Percentiles rank a stretch among this genome's conserved stretches.
These are phyloP conservation scores for Typhlichthys subterraneus DNA, from an alignment of 2,797 vertebrate species.

Conservation along the genomic window DNA sequence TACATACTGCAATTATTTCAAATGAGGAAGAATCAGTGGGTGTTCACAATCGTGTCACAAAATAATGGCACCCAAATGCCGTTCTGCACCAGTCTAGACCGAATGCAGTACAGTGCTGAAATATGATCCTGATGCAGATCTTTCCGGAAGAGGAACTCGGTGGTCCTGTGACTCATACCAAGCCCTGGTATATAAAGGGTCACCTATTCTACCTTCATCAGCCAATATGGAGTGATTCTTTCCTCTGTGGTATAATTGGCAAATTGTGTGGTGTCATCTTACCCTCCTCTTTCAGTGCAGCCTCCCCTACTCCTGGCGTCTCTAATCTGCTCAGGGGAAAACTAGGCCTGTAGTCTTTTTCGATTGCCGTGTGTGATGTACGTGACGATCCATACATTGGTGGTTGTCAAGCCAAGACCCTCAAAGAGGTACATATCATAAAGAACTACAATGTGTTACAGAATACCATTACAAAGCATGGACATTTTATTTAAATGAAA, in stretches of 20 bases:
- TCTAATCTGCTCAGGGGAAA: conserved; percentile 40
- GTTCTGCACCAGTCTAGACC: conserved; percentile 14
- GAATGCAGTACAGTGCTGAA: conserved; percentile 9
- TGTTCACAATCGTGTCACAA: too few relatives aligned
- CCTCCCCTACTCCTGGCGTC: conserved; percentile 44
- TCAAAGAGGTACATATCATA: too few relatives aligned
- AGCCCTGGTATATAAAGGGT: conserved; percentile 32
- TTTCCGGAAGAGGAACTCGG: not conserved
- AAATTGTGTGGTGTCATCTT: conserved; percentile 68
- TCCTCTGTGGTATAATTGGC: conserved; percentile 68
- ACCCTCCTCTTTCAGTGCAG: conserved; percentile 68
- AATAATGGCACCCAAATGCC: not conserved
- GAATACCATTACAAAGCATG: too few relatives aligned
- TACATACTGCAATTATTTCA: too few relatives aligned
- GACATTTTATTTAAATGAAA: too few relatives aligned
- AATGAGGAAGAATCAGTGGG: too few relatives aligned
- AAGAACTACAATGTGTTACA: too few relatives aligned
- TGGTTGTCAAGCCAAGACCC: too few relatives aligned
- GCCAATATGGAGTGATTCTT: conserved; percentile 59
- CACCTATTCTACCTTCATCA: conserved; percentile 43
- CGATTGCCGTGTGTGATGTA: not conserved
- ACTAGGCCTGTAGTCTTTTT: conserved; percentile 5
- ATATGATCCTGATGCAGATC: not conserved
- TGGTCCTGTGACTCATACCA: conserved; percentile 11
- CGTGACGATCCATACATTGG: too few relatives aligned